Evolutionary conservation across 64 coral and sea anemone species (phyloP).

Genomic region (Exaiptasia diaphana): DNA sequence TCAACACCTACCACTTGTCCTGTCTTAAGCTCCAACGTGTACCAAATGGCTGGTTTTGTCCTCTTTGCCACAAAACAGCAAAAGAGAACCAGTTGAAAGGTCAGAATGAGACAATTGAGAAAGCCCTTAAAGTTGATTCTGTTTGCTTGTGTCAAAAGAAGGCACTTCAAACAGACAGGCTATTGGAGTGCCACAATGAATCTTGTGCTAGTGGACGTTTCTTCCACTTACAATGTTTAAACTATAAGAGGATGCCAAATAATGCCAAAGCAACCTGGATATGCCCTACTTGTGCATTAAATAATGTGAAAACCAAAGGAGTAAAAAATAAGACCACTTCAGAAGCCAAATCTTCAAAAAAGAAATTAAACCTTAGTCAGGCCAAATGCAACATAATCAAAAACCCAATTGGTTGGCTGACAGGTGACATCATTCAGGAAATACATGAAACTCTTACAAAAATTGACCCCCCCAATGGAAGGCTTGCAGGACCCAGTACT

Average conservation of each 20-base stretch:
- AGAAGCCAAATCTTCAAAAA: not conserved
- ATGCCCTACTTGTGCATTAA: not conserved
- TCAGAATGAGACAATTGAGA: not conserved
- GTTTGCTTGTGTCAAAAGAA: slow-evolving; percentile 35
- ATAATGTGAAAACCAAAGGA: slow-evolving; percentile 3
- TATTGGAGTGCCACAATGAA: slow-evolving; percentile 37
- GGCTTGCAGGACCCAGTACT: not conserved
- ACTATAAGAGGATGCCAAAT: slow-evolving; percentile 35
- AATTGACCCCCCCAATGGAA: not conserved
- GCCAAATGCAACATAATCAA: slow-evolving; percentile 5
- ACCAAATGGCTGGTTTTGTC: not conserved
- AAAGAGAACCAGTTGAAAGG: not conserved
- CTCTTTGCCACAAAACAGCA: not conserved
- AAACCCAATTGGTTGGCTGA: slow-evolving; percentile 16
- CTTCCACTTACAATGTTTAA: slow-evolving; percentile 30
- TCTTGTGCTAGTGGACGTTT: not conserved
- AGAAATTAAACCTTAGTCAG: not conserved
- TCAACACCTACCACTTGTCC: not conserved
- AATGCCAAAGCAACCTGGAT: slow-evolving; percentile 17
- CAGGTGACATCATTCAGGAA: slow-evolving; percentile 14
- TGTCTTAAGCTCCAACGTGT: not conserved
- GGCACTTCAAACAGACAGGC: slow-evolving; percentile 1
- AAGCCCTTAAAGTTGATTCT: not conserved
- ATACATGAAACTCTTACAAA: not conserved
- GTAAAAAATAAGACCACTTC: not conserved